Evolutionary conservation across 2,113 vertebrate species (phyloP), one percentile per base, ranked within the genome.

Genomic region (Sander lucioperca): DNA sequence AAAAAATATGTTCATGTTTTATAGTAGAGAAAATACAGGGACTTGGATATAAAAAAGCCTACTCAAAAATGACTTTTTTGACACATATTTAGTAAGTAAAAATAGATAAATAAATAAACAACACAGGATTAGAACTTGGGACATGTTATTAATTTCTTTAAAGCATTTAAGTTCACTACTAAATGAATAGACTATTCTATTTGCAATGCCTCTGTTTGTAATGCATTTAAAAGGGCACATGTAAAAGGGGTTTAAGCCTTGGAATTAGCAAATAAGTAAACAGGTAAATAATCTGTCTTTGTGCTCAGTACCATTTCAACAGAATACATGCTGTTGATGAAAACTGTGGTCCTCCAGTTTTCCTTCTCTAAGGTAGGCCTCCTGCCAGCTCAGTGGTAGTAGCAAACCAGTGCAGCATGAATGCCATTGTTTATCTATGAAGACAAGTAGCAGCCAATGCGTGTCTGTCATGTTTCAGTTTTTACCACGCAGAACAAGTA

Each of bases 401-500:
- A 30, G 3, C 7, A 50, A 36, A 73, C 33, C 36, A 58, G 47
- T 21, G 7, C 27, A 54, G 33, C 18, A 66, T 65, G 13, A 27
- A 50, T 39, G 13, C 25, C 2, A 12, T 45, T 19, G 47, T 59
- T 48, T 6, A n/a, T n/a, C 27, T 30, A 2, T 57, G 4, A 56
- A 57, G 69, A 65, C 50, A 61, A 14, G 16, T 15, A 13, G 47
- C 2, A 64, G 33, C 36, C 47, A 36, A 10, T 36, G 18, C 1
- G 1, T 47, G 54, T 33, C 27, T 51, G n/a, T 43, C 4, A 30
- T 50, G 27, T 25, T 78, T 23, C 16, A 25, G 43, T 36, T 39
- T 80, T 18, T 21, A 62, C 45, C 23, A 51, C 23, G 51, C 15
- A 39, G 54, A 66, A 43, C 47, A 51, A 59, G 5, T 71, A 67